phyloP scores from a whole-genome alignment of 2,113 vertebrate species.

The Bos indicus region DNA sequence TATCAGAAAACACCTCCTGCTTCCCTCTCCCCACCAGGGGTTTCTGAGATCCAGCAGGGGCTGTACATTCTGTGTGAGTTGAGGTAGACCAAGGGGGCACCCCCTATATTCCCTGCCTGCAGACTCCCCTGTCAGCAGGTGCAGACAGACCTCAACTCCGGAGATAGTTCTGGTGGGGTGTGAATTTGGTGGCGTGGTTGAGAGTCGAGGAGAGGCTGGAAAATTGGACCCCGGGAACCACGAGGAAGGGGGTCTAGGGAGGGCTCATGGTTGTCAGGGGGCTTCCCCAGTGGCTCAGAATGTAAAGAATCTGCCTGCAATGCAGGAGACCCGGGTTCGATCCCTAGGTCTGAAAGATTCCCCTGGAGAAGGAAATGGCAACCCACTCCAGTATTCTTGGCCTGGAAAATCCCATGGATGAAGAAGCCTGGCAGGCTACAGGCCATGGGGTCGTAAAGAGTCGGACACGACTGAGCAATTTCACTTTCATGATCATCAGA shows the following conservation, averaged over 20 bases:
- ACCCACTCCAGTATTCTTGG: not conserved
- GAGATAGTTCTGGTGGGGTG: not conserved
- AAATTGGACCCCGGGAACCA: not conserved
- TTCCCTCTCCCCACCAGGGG: too few species aligned
- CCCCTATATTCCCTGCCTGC: not conserved
- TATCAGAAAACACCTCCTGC: not conserved
- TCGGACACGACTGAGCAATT: not conserved
- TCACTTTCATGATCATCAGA: slow-evolving; percentile 70
- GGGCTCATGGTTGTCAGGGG: slow-evolving; percentile 71
- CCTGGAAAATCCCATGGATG: not conserved
- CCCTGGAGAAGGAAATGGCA: not conserved
- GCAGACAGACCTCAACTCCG: not conserved
- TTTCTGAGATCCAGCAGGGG: not conserved
- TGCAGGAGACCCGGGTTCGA: not conserved
- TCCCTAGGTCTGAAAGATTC: not conserved
- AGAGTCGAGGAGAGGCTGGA: not conserved
- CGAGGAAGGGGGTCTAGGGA: not conserved
- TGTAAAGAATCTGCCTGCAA: not conserved
- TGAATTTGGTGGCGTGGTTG: not conserved
- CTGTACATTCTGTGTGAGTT: not conserved
- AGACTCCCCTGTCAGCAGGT: not conserved
- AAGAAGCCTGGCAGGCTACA: not conserved
- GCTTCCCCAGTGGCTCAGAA: slow-evolving; percentile 85
- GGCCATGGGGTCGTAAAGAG: not conserved
- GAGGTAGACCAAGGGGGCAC: too few species aligned